phyloP scores from a whole-genome alignment of 2,797 vertebrate species.

The Gambelia wislizenii region DNA sequence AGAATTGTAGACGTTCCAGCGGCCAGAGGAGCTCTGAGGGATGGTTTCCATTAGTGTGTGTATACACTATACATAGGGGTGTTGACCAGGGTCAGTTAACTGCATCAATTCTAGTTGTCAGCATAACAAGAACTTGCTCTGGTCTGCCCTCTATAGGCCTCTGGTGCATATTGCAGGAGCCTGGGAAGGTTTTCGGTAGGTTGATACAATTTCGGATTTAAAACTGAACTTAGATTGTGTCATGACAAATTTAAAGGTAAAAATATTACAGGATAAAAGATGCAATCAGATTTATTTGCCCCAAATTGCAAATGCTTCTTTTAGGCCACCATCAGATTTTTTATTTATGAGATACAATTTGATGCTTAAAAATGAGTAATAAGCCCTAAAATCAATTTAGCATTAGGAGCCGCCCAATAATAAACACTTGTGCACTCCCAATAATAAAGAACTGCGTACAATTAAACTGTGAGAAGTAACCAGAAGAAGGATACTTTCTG shows the following conservation, averaged over 20 bases:
- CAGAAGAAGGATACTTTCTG: no score
- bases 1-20: neutral
- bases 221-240: neutral
- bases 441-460: neutral
- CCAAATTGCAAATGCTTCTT: neutral
- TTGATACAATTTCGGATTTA: neutral
- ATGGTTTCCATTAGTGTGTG: slow-evolving; percentile 39
- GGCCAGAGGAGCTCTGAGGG: accelerated
- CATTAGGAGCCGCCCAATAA: neutral
- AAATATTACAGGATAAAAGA: neutral
- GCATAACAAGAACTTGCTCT: neutral
- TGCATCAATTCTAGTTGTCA: neutral
- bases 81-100: slow-evolving; percentile 12
- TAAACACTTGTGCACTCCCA: neutral
- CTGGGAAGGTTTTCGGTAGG: neutral
- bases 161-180: neutral
- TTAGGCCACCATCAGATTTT: neutral
- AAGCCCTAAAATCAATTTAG: neutral
- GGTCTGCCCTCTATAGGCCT: neutral
- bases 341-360: neutral
- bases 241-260: neutral
- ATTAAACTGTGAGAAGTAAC: neutral
- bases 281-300: neutral
- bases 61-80: neutral
- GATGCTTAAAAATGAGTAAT: neutral